A percentile compares a stretch with the other conserved stretches of the same genome.
Evolutionary conservation across 2,888 invertebrate species (phyloP).

Genomic region (Diarsia brunnea): DNA sequence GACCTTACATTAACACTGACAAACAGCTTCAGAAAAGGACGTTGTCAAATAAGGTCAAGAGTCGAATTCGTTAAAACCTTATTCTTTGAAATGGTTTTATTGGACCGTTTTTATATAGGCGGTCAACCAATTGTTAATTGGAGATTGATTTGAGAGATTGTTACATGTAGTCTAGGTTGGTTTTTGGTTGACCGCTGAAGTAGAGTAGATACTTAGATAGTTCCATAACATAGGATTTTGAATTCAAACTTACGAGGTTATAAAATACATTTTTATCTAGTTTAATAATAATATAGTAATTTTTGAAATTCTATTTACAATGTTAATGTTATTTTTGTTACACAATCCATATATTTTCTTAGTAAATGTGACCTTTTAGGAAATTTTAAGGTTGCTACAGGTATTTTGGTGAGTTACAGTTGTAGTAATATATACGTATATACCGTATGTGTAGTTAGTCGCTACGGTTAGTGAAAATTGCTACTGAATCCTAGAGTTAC

Average conservation of each 20-base stretch:
- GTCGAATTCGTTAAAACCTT: too few species aligned
- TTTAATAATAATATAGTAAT: not conserved
- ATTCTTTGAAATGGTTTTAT: too few species aligned
- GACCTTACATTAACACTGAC: not conserved
- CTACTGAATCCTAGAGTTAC: not conserved
- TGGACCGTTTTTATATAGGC: too few species aligned
- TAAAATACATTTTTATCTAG: not conserved
- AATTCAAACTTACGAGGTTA: not conserved
- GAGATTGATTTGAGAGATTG: too few species aligned
- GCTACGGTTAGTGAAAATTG: not conserved
- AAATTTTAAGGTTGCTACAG: too few species aligned
- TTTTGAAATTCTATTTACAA: not conserved
- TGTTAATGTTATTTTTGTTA: not conserved
- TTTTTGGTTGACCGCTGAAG: not conserved
- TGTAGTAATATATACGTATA: not conserved
- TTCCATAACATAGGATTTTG: not conserved
- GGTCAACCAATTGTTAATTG: not conserved
- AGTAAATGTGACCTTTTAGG: too few species aligned
- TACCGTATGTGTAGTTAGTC: not conserved
- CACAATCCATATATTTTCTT: too few species aligned
- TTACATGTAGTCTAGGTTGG: not conserved
- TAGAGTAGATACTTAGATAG: not conserved
- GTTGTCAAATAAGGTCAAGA: too few species aligned
- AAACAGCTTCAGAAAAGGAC: too few species aligned
- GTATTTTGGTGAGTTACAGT: not conserved